Base-by-base conservation (phyloP, 2,888 invertebrate genomes). In the Lasioglossum malachurum region DNA sequence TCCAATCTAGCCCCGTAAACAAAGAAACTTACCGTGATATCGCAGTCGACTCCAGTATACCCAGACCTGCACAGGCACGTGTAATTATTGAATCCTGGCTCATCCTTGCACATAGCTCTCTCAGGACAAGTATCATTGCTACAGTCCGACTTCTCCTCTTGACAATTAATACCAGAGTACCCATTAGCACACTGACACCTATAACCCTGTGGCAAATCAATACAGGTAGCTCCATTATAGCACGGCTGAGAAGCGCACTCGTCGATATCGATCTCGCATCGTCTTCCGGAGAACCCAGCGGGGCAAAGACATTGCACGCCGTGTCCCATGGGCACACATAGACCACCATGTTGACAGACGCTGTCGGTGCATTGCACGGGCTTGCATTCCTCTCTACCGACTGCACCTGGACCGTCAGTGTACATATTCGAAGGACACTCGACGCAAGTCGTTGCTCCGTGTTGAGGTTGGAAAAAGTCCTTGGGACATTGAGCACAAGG, bases 71-170 rank as follows among this genome's bases (percentile, higher is more conserved):
- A 99, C 16, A 99, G 96, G 94, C 99, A 99, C 1, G 98, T 98
- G 93, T 97, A 98, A 93, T 99, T 99, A 92, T 98, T 98, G 91
- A 97, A 97, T 84, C 98, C 98, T 35, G 98, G 99, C 95, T 98
- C 98, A 95, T 99, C 98, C 96, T 99, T 99, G 95, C 99, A 99
- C 98, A 99, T 99, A 5, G 99, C 99, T 93, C 99, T 96, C 94
- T 99, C 99, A 1, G 98, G 98, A 92, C 99, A 99, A 0, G 99
- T 98, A 87, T 98, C 98, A 93, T 97, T 98, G 90, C 96, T 96
- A 94, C 99, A 99, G 92, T 99, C 98, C 27, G 98, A 97, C 92
- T 97, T 97, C 95, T 99, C 98, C 94, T 98, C 98, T 96, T 99
- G 99, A 94, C 99, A 99, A 94, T 99, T 99, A 57, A 98, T 97